Conservation (phyloP, 2,888 invertebrate species). For the Chymomyza procnemis region DNA sequence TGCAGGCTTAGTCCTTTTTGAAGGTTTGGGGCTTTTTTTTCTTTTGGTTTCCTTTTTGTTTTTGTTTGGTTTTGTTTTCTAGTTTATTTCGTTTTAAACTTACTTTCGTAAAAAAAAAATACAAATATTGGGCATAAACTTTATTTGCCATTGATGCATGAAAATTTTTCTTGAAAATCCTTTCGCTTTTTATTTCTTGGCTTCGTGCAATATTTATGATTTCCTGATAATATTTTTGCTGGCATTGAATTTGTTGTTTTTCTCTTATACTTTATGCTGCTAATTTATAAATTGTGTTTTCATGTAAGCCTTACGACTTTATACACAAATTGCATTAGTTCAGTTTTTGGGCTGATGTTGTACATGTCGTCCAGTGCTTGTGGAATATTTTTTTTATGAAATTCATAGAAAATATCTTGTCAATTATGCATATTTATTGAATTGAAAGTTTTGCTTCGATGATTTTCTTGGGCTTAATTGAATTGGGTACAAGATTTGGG, state of each 20-base stretch:
- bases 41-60: slow-evolving; percentile 23
- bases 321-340: slow-evolving; percentile 31
- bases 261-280: slow-evolving; percentile 27
- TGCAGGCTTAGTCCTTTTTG: slow-evolving; percentile 64
- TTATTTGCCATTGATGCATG: slow-evolving; percentile 56
- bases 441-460: background rate
- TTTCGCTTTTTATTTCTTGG: slow-evolving; percentile 34
- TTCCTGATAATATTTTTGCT: slow-evolving; percentile 38
- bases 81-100: slow-evolving; percentile 34
- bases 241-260: slow-evolving; percentile 11
- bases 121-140: slow-evolving; percentile 12
- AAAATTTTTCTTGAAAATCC: slow-evolving; percentile 65
- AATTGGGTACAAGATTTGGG: background rate
- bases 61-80: slow-evolving; percentile 26
- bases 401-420: slow-evolving; percentile 9
- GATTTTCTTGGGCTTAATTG: slow-evolving; percentile 8
- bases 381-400: slow-evolving; percentile 20
- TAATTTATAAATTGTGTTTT: slow-evolving; percentile 66
- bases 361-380: slow-evolving; percentile 21
- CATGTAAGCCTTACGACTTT: slow-evolving; percentile 33
- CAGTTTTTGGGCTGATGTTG: slow-evolving; percentile 6
- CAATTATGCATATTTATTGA: slow-evolving; percentile 48
- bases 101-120: background rate
- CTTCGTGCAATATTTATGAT: slow-evolving; percentile 62
- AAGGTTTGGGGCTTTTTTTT: slow-evolving; percentile 32